Percentiles rank a stretch among this genome's conserved stretches.
These are phyloP conservation scores for Neoascia interrupta DNA, from an alignment of 2,888 invertebrate species.

Conservation along the genomic window DNA sequence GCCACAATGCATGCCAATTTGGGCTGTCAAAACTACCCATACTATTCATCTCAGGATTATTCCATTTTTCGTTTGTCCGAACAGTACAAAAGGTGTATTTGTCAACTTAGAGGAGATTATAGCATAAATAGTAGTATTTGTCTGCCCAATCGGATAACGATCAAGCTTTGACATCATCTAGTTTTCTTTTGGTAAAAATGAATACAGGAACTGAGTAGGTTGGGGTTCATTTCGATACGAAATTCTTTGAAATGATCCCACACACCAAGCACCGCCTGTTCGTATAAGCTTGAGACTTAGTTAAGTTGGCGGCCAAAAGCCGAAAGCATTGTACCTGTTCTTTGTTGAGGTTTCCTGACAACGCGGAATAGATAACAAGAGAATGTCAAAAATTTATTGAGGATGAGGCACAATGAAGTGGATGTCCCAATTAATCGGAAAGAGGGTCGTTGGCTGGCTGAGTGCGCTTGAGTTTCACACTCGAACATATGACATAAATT, in stretches of 20 bases:
- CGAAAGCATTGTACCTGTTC: neutral
- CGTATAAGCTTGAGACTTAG: conserved; percentile 3
- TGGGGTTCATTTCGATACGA: neutral
- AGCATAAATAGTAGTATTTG: conserved; percentile 29
- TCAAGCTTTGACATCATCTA: conserved; percentile 20
- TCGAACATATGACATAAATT: neutral
- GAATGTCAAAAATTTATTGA: conserved; percentile 31
- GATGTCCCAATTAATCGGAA: neutral
- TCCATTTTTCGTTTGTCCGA: neutral
- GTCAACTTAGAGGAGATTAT: conserved; percentile 48
- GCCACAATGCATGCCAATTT: too few species aligned
- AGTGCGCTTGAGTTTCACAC: neutral
- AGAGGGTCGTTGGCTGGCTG: neutral
- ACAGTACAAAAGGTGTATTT: conserved; percentile 16
- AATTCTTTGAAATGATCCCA: conserved; percentile 2
- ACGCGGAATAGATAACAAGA: conserved; percentile 27
- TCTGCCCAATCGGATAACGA: conserved; percentile 35
- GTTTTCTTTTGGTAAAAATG: neutral
- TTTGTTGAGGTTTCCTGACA: conserved; percentile 27
- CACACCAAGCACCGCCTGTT: conserved; percentile 9
- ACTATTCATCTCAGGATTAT: conserved; percentile 34
- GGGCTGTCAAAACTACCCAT: conserved; percentile 11
- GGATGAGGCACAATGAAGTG: neutral
- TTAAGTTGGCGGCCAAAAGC: neutral
- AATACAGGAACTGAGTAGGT: too few species aligned